A percentile compares a stretch with the other conserved stretches of the same genome.
These are phyloP conservation scores for Notamacropus eugenii DNA, from an alignment of 2,797 vertebrate genomes.

Conservation along the genomic window DNA sequence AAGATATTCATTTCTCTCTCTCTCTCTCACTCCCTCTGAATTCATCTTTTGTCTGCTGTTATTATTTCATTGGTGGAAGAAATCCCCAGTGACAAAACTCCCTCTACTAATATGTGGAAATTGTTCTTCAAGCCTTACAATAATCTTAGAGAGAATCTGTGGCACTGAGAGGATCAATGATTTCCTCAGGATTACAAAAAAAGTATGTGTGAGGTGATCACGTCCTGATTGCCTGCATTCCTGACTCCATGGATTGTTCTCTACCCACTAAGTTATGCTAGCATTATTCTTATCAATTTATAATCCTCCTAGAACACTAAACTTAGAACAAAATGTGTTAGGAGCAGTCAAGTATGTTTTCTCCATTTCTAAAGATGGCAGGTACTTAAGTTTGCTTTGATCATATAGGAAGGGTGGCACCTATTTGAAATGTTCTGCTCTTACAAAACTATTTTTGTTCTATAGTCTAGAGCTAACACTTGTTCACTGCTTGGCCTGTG, in stretches of 20 bases:
- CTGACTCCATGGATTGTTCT: background rate
- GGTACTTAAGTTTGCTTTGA: background rate
- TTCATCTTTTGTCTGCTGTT: background rate
- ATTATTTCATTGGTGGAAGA: background rate
- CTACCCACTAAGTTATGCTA: background rate
- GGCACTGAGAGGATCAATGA: background rate
- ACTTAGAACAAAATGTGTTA: background rate
- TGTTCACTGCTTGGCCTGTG: background rate
- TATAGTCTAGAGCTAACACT: constrained; percentile 12
- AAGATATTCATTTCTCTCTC: too few relatives aligned
- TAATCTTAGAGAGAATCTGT: background rate
- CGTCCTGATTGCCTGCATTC: background rate
- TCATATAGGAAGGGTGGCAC: background rate
- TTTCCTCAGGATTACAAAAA: background rate
- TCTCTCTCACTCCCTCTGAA: background rate
- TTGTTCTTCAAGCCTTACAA: background rate
- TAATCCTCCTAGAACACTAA: background rate
- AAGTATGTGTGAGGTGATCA: background rate
- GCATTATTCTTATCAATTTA: background rate
- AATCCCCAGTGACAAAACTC: background rate
- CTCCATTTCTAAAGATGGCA: background rate
- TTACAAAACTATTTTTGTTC: background rate
- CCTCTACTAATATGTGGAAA: background rate
- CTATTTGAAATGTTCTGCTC: background rate
- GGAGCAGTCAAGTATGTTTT: background rate